Evolutionary conservation across 2,797 vertebrate genomes (phyloP).

Genomic region (Scolopax rusticola): DNA sequence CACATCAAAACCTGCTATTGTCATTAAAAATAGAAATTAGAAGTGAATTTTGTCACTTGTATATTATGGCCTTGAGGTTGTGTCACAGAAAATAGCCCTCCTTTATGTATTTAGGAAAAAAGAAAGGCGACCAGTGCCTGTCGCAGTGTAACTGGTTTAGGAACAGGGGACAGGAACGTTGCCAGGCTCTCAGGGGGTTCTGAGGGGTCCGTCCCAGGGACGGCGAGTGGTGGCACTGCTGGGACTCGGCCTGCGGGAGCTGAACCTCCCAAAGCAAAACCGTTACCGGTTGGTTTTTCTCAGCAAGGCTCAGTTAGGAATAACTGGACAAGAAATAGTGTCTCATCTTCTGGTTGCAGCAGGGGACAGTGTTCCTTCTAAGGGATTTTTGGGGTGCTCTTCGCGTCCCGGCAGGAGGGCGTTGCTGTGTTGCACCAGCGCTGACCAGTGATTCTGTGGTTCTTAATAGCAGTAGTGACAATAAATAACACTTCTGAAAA

Average conservation of each 20-base stretch:
- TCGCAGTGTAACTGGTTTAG: neutral
- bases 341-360: neutral
- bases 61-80: neutral
- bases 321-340: neutral
- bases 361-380: neutral
- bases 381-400: neutral
- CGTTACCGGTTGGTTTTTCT: accelerated
- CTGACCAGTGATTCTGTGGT: accelerated
- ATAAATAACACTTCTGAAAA: neutral
- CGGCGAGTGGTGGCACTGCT: neutral
- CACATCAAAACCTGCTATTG: neutral
- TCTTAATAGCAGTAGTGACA: neutral
- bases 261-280: neutral
- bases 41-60: neutral
- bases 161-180: neutral
- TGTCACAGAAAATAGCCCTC: neutral
- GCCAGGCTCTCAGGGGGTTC: accelerated
- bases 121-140: accelerated
- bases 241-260: neutral
- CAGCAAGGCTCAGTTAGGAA: neutral
- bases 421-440: neutral
- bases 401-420: neutral
- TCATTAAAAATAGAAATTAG: neutral
- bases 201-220: neutral
- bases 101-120: neutral